Percentiles rank a stretch among this genome's conserved stretches.
Evolutionary conservation across 2,113 vertebrate genomes (phyloP).

Genomic region (Sialia sialis): DNA sequence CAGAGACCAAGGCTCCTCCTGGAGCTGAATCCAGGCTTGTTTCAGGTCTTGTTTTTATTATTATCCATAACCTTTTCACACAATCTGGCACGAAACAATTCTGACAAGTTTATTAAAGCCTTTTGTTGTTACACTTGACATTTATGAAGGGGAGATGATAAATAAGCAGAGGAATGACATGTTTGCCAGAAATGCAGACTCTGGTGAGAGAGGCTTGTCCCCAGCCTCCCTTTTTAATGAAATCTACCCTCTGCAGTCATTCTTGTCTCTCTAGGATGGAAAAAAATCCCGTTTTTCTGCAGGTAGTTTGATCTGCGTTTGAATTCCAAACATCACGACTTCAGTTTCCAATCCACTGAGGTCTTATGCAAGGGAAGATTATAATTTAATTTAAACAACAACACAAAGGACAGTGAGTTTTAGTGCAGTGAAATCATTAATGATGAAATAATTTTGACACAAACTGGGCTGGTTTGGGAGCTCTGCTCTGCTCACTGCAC

Average conservation of each 20-base stretch:
- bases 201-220: neutral
- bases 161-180: conserved; percentile 40
- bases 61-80: conserved; percentile 61
- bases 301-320: neutral
- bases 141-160: conserved; percentile 57
- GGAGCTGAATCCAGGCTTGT: neutral
- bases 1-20: neutral
- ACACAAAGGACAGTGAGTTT: neutral
- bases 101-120: conserved; percentile 66
- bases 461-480: neutral
- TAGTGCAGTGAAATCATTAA: neutral
- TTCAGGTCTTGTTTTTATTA: conserved; percentile 28
- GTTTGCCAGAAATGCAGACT: conserved; percentile 11
- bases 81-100: conserved; percentile 38
- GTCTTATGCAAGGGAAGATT: neutral
- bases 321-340: neutral
- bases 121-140: conserved; percentile 61
- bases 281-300: neutral
- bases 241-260: neutral
- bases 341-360: neutral
- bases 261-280: neutral
- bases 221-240: neutral
- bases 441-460: neutral
- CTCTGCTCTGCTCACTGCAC: neutral
- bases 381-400: neutral